Base-by-base conservation (phyloP, 2,797 vertebrate species). In the Acipenser ruthenus region DNA sequence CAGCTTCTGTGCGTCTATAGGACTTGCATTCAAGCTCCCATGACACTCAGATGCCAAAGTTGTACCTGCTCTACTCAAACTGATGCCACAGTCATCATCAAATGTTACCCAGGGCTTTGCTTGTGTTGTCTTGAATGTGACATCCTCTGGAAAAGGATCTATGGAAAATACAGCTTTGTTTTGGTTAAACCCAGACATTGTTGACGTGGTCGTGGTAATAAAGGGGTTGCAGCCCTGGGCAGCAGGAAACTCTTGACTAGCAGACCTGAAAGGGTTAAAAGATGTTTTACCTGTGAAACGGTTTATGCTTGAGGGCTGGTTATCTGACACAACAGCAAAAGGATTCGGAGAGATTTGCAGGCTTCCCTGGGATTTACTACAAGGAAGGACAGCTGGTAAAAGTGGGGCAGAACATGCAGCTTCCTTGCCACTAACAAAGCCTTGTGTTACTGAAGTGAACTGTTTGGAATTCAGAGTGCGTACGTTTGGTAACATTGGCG, bases 31-130 rank as follows among this genome's bases (percentile, higher is more conserved):
- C 65, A 79, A 64, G 2, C 37, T 37, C 37, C 37, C 37, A 37
- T 37, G 37, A 37, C 37, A 37, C 37, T 69, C 69, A n/a, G 80
- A 68, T 59, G 68, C 11, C 13, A 65, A 10, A 62, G 72, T 59
- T 72, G 77, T 75, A 56, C 77, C 6, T 66, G 81, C 85, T 50
- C 8, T 73, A 13, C 74, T 68, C 10, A 75, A 67, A 58, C 79
- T 74, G 15, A 84, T 81, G 70, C 80, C 74, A 2, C 79, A 81
- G 37, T 82, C 83, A 0, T 97, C 94, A 6, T 99, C 95, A 23
- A 99, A 99, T 0, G 93, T 99, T 73, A 98, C 95, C 97, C 97
- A 98, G 62, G 86, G 90, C 84, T 87, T 91, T 23, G 82, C 73
- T 59, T 76, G 82, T 49, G 84, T 75, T 1, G 71, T 84, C 37